These are phyloP conservation scores for Philopedon plagiatum DNA, from an alignment of 2,888 invertebrate genomes.

Conservation along the genomic window DNA sequence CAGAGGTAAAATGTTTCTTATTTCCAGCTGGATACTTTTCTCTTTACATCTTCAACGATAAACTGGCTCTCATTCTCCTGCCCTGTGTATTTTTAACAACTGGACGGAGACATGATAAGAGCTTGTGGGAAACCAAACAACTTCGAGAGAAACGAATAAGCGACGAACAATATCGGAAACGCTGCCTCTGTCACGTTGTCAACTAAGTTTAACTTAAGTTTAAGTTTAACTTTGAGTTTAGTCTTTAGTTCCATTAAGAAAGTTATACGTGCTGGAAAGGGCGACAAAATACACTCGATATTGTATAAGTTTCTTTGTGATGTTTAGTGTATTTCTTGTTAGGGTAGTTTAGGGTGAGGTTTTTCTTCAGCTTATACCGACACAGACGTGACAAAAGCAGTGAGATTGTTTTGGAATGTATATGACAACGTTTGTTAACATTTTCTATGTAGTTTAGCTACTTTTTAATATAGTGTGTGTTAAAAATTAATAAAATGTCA, in stretches of 20 bases:
- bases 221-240: slow-evolving; percentile 5
- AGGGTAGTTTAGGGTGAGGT: background rate
- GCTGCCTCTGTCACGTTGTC: slow-evolving; percentile 9
- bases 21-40: background rate
- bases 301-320: slow-evolving; percentile 6
- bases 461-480: too few species aligned
- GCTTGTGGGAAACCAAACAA: slow-evolving; percentile 48
- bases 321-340: background rate
- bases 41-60: slow-evolving; percentile 25
- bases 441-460: too few species aligned
- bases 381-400: too few species aligned
- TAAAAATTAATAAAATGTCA: too few species aligned
- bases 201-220: slow-evolving; percentile 1
- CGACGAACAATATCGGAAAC: slow-evolving; percentile 11
- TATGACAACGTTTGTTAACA: too few species aligned
- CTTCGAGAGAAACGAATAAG: slow-evolving; percentile 24
- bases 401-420: too few species aligned
- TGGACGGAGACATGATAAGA: slow-evolving; percentile 52
- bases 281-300: background rate
- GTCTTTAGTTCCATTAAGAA: slow-evolving; percentile 20
- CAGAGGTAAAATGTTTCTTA: too few species aligned
- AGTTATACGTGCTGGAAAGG: slow-evolving; percentile 10
- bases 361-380: too few species aligned
- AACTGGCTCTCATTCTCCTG: slow-evolving; percentile 52
- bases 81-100: slow-evolving; percentile 49